These are phyloP conservation scores for Synanthedon myopaeformis DNA, from an alignment of 2,888 invertebrate genomes.

Conservation along the genomic window DNA sequence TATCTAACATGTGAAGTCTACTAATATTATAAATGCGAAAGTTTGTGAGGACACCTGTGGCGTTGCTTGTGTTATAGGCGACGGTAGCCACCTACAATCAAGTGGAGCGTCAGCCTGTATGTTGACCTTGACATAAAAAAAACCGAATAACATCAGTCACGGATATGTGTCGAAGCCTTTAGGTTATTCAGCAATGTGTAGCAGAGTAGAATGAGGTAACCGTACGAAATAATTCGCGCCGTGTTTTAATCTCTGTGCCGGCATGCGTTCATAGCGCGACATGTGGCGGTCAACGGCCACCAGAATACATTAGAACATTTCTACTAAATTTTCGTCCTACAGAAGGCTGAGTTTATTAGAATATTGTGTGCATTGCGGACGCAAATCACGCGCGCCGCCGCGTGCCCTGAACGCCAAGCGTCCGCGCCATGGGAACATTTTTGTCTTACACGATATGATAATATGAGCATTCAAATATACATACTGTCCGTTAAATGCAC, in stretches of 20 bases:
- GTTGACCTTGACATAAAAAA: too few relatives aligned
- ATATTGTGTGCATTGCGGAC: conserved; percentile 53
- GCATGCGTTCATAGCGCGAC: conserved; percentile 15
- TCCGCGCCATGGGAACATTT: conserved; percentile 67
- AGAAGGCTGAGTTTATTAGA: conserved; percentile 70
- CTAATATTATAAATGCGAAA: too few relatives aligned
- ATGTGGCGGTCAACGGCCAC: conserved; percentile 59
- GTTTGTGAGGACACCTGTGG: too few relatives aligned
- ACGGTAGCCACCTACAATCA: too few relatives aligned
- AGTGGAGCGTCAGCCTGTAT: too few relatives aligned
- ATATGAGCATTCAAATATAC: conserved; percentile 71
- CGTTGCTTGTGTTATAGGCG: too few relatives aligned
- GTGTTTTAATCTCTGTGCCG: neutral
- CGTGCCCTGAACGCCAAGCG: conserved; percentile 62
- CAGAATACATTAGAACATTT: conserved; percentile 68
- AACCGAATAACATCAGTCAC: too few relatives aligned
- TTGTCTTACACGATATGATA: conserved; percentile 71
- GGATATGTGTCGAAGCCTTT: too few relatives aligned
- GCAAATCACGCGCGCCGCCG: conserved; percentile 54
- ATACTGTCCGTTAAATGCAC: conserved; percentile 70
- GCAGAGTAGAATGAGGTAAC: neutral
- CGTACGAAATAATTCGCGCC: conserved; percentile 1
- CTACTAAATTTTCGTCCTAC: conserved; percentile 71
- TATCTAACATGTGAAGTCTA: too few relatives aligned
- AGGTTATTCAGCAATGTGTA: too few relatives aligned